Base-by-base conservation (phyloP, 2,113 vertebrate genomes). In the Deroptyus accipitrinus region DNA sequence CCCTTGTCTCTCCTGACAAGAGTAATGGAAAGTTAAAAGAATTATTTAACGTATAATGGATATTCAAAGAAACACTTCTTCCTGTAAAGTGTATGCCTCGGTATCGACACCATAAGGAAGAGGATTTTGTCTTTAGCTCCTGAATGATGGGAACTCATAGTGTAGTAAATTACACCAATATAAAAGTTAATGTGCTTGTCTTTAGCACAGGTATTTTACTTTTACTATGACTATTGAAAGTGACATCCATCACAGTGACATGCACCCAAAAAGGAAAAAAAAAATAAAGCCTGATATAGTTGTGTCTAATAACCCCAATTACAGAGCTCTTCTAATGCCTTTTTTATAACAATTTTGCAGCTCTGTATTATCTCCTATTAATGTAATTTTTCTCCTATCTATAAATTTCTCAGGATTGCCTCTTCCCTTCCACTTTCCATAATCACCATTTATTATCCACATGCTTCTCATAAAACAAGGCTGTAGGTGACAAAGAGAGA, bases 131-230 rank as follows among this genome's bases (percentile, higher is more conserved):
- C 90, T 95, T 68, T 88, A 23, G 37, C 55, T 96, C 67, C 88
- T 94, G 92, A 95, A 48, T 90, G 94, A 95, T 85, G 63, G 86
- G 83, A 95, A 81, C 89, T 94, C 74, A 37, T 81, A 88, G 78
- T 0, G 25, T 76, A 88, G 79, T 95, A 84, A 94, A 95, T 97
- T 88, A 90, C 51, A 64, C 86, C 88, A 88, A 70, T 94, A 74
- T 85, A 86, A 95, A 97, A 96, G 90, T 95, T 96, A 97, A 95
- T 90, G 92, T 93, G 94, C 86, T 95, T 55, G 48, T 59, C 84
- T 96, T 92, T 96, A 96, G 95, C 77, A 84, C 0, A 4, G 88
- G 68, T 84, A 81, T 95, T 96, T 96, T 86, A 95, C 86, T 94
- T 86, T 93, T 95, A 95, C 94, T 95, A 92, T 94, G 91, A 42